A percentile compares a stretch with the other conserved stretches of the same genome.
phyloP scores from a whole-genome alignment of 2,797 vertebrate genomes.

The Ispidina picta region DNA sequence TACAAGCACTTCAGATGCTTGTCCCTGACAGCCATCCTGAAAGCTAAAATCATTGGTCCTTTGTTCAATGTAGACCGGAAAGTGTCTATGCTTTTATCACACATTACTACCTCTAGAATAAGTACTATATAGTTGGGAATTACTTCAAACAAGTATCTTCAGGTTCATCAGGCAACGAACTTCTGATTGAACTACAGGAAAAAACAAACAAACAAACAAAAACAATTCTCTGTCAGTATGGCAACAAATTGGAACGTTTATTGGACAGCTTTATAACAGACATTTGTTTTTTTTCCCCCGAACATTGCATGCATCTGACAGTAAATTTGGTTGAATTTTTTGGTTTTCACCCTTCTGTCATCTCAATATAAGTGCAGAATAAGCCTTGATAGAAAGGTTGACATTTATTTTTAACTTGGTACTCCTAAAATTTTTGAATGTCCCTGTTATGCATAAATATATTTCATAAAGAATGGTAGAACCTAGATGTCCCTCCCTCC shows the following conservation, averaged over 20 bases:
- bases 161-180: neutral
- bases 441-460: neutral
- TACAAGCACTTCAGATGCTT: neutral
- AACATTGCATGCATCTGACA: neutral
- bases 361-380: neutral
- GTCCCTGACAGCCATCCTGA: neutral
- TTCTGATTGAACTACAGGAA: neutral
- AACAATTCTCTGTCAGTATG: neutral
- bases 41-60: neutral
- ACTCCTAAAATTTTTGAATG: neutral
- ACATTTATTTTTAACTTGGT: neutral
- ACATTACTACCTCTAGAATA: neutral
- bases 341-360: neutral
- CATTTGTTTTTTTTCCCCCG: neutral
- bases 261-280: neutral
- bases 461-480: neutral
- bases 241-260: neutral
- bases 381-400: neutral
- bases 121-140: neutral
- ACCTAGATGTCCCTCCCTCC: neutral
- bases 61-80: rapidly evolving
- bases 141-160: neutral
- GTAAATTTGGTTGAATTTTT: neutral
- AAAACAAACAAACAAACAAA: neutral
- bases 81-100: neutral